Base-by-base conservation (phyloP, 2,113 vertebrate species). In the Steatornis caripensis region DNA sequence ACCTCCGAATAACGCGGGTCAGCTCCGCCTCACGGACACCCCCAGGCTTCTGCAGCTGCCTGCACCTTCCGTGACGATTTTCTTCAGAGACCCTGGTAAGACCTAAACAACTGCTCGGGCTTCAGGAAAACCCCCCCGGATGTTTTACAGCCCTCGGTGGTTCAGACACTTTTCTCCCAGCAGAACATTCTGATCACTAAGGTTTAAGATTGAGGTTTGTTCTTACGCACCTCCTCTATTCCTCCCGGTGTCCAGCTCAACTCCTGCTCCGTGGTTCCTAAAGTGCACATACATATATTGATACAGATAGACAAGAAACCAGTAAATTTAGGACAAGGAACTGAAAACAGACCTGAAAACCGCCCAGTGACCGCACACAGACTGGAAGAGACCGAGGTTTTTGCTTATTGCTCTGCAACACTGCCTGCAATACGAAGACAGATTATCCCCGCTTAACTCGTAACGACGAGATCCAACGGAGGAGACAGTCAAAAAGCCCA, bases 291-390 rank as follows among this genome's bases (percentile, higher is more conserved):
- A 78, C 89, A 95, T 0, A 64, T 14, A 37, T 83, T 60, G 91
- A 46, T 87, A 89, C 45, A 93, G 69, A 78, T 15, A 88, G 86
- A 88, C 57, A 71, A 76, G 83, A 90, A 90, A 92, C 53, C 75
- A 55, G 88, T 17, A 58, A 54, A 85, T 83, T 88, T 83, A 88
- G 91, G 93, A 91, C 72, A 95, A 93, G 81, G 3, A 89, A 94
- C 84, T 68, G 86, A 60, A 91, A 95, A 89, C 90, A 95, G 84
- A 93, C 89, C 89, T 93, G 92, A 60, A 68, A 66, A 83, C 85
- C 88, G 89, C 77, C 81, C 82, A 74, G 71, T 62, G 84, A 91
- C 46, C 71, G 90, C 61, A 43, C 61, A 43, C 87, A 91, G 84
- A 80, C 84, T 78, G 94, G 92, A 81, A 93, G 57, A 89, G 64